Percentiles rank a stretch among this genome's conserved stretches.
phyloP scores from a whole-genome alignment of 2,113 vertebrate genomes.

The Epinephelus fuscoguttatus region DNA sequence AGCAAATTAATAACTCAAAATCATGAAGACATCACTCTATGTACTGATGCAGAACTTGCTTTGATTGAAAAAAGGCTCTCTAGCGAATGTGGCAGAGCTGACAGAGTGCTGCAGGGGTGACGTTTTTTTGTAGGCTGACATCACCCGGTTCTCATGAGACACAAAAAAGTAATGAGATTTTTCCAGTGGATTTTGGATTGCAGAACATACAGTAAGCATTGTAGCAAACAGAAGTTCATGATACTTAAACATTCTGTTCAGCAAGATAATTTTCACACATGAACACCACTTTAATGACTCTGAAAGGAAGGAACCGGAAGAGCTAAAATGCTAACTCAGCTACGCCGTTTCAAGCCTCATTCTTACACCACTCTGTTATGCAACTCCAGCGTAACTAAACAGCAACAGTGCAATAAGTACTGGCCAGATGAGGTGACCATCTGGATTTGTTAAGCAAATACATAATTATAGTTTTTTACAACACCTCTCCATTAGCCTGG shows the following conservation, averaged over 20 bases:
- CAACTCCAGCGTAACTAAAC: background rate
- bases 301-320: too few relatives aligned
- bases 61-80: background rate
- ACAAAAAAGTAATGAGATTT: too few relatives aligned
- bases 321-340: too few relatives aligned
- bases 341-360: too few relatives aligned
- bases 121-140: too few relatives aligned
- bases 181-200: too few relatives aligned
- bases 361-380: background rate
- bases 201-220: too few relatives aligned
- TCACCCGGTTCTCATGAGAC: too few relatives aligned
- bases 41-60: background rate
- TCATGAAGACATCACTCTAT: background rate
- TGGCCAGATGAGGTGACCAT: background rate
- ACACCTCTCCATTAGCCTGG: background rate
- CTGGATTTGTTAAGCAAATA: background rate
- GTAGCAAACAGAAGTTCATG: too few relatives aligned
- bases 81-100: background rate
- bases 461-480: background rate
- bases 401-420: background rate
- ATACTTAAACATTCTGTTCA: too few relatives aligned
- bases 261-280: too few relatives aligned
- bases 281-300: background rate
- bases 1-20: background rate
- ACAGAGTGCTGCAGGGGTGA: too few relatives aligned